Evolutionary conservation across 2,888 invertebrate genomes (phyloP).

Genomic region (Rhopalosiphum nymphaeae): DNA sequence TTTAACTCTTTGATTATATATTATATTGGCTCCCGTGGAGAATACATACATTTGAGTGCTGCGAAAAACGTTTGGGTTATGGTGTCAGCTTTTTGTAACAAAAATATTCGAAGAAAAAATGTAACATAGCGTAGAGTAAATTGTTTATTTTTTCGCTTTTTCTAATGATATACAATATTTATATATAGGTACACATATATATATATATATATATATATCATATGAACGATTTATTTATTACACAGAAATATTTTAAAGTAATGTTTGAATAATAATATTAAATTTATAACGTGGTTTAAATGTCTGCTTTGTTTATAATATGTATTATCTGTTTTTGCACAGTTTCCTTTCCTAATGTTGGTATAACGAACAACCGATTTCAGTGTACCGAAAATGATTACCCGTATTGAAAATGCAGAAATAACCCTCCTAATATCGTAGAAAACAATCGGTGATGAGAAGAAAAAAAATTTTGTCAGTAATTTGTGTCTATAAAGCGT

Average conservation of each 20-base stretch:
- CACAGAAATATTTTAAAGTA: not conserved
- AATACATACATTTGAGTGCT: too few relatives aligned
- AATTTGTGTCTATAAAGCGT: not conserved
- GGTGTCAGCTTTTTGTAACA: not conserved
- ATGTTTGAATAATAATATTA: not conserved
- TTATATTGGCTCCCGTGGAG: not conserved
- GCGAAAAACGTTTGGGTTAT: not conserved
- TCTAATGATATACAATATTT: not conserved
- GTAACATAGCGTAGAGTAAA: not conserved
- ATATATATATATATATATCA: not conserved
- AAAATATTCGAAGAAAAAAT: not conserved
- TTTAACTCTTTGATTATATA: not conserved
- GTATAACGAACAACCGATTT: not conserved
- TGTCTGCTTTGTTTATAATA: not conserved
- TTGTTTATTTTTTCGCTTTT: not conserved
- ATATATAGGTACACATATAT: not conserved
- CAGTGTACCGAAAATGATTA: slow-evolving; percentile 16
- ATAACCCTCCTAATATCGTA: not conserved
- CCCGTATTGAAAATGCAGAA: not conserved
- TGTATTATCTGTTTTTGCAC: not conserved
- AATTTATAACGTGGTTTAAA: not conserved
- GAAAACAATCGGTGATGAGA: not conserved
- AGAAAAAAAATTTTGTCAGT: not conserved
- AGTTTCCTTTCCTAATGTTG: not conserved
- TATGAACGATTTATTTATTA: slow-evolving; percentile 24